Conservation (phyloP, 2,888 invertebrate species). For the Flexamia atlantica region DNA sequence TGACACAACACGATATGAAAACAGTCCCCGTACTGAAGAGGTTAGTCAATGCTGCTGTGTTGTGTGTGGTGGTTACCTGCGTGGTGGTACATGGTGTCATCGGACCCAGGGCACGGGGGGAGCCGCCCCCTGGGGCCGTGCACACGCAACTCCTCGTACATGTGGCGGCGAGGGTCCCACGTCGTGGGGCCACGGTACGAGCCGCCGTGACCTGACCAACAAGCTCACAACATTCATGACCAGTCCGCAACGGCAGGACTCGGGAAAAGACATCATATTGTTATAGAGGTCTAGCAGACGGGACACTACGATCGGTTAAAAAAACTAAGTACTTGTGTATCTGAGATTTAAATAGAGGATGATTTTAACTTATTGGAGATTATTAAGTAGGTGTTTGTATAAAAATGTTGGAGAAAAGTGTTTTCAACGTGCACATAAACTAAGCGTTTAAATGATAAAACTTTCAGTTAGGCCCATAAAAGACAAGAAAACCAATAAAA, state of each 20-base stretch:
- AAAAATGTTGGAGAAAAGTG: too few relatives aligned
- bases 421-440: too few relatives aligned
- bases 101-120: conserved; percentile 80
- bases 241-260: not conserved
- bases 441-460: too few relatives aligned
- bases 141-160: conserved; percentile 91
- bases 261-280: not conserved
- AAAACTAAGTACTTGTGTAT: too few relatives aligned
- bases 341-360: too few relatives aligned
- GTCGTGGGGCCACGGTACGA: conserved; percentile 81
- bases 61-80: conserved; percentile 66
- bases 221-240: conserved; percentile 56
- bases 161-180: conserved; percentile 93
- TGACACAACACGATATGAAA: not conserved
- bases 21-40: not conserved
- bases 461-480: too few relatives aligned
- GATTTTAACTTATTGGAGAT: too few relatives aligned
- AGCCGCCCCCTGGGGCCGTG: conserved; percentile 77
- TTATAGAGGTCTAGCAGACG: too few relatives aligned
- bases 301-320: too few relatives aligned
- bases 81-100: conserved; percentile 81
- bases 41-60: not conserved
- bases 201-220: conserved; percentile 75
- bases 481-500: too few relatives aligned
- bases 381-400: too few relatives aligned